Percentiles rank a stretch among this genome's conserved stretches.
phyloP scores from a whole-genome alignment of 2,113 vertebrate species.

The Tragelaphus imberbis region DNA sequence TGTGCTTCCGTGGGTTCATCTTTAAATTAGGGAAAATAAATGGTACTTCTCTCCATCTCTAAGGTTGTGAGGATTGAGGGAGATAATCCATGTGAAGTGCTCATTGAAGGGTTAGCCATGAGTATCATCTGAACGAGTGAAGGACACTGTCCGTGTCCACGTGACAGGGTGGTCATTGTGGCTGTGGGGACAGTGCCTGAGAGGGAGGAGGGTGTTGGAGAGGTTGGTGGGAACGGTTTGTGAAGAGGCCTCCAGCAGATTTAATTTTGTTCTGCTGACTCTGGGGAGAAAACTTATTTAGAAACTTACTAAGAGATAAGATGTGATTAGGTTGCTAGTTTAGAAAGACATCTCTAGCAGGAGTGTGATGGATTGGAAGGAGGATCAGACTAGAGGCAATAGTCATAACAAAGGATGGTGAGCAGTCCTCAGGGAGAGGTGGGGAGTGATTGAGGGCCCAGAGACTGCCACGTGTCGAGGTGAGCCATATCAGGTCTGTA shows the following conservation, averaged over 20 bases:
- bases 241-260: neutral
- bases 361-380: neutral
- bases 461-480: no score
- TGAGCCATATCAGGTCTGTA: neutral
- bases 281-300: neutral
- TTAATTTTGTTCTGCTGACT: neutral
- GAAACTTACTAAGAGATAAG: neutral
- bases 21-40: neutral
- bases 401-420: neutral
- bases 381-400: neutral
- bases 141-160: accelerated
- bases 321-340: neutral
- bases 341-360: neutral
- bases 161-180: neutral
- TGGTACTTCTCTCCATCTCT: neutral
- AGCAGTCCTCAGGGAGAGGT: neutral
- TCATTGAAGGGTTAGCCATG: neutral
- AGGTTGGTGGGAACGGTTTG: neutral
- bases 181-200: neutral
- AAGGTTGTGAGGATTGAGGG: neutral
- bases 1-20: constrained; percentile 16
- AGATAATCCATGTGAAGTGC: neutral
- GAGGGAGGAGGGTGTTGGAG: neutral
- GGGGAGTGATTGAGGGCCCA: neutral
- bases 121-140: neutral